Evolutionary conservation across 2,888 invertebrate genomes (phyloP), one percentile per base, ranked within the genome.

Genomic region (Sericinus montela): DNA sequence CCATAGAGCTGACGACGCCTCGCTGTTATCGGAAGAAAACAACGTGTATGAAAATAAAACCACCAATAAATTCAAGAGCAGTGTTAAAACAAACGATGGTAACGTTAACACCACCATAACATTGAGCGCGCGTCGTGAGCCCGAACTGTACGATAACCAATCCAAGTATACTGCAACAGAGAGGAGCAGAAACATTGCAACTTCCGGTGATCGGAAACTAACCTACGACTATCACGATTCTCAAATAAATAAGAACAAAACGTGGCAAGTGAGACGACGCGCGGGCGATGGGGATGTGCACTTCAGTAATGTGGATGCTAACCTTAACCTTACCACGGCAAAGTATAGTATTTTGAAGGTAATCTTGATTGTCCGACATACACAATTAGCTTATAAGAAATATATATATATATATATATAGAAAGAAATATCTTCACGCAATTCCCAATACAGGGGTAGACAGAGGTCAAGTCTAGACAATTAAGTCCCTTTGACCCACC

Each of bases 301-400:
- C 6, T 8, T 9, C 15, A 15, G 4, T 3, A 10, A 8, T 9
- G 9, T 1, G 7, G 39, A 34, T 3, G 14, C 7, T 6, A 13
- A 16, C 4, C 0, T 28, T 13, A 25, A 38, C 30, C n/a, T n/a
- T n/a, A 1, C 51, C 1, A 63, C 53, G 45, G 57, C 55, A 9
- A 75, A 65, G 15, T 75, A 71, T 52, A 72, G 68, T 36, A 1
- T 76, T 8, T 28, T 75, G 3, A 65, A 66, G 63, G 75, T 72
- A 40, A 60, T 38, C 13, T 10, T 7, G 23, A 13, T 5, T 40
- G 4, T 32, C 7, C 14, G 19, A 19, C 19, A 19, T 19, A 3
- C 19, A 19, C 19, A 19, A 19, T 19, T 3, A 19, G 19, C 19
- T 5, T 5, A 3, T 19, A 3, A 5, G 5, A 19, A 19, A 5